These are phyloP conservation scores for Helostoma temminkii DNA, from an alignment of 2,797 vertebrate species.

Conservation along the genomic window DNA sequence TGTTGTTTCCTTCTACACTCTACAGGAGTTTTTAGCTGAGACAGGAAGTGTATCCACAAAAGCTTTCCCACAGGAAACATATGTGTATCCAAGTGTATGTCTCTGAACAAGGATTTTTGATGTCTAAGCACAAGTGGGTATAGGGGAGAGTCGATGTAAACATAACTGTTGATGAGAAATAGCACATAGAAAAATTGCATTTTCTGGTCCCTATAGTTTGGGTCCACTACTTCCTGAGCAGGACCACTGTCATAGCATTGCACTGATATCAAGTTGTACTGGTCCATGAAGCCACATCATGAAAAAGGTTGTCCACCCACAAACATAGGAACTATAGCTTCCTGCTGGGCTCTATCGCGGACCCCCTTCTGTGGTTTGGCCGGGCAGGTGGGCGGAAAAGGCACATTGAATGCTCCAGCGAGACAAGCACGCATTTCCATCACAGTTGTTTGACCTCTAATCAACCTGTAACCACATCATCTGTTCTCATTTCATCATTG, in stretches of 20 bases:
- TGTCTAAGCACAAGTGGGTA: constrained; percentile 39
- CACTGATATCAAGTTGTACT: constrained; percentile 34
- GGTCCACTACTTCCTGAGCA: constrained; percentile 27
- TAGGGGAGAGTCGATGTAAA: constrained; percentile 38
- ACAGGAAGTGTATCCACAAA: constrained; percentile 67
- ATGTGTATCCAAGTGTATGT: constrained; percentile 61
- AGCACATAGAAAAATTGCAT: constrained; percentile 38
- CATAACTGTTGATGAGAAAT: constrained; percentile 48
- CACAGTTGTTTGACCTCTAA: constrained; percentile 56
- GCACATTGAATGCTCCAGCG: constrained; percentile 42
- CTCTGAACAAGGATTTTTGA: constrained; percentile 57
- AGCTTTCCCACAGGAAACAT: constrained; percentile 63
- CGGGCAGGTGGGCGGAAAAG: constrained; percentile 50
- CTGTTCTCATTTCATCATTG: constrained; percentile 64
- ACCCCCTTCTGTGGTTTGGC: constrained; percentile 53
- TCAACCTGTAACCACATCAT: constrained; percentile 60
- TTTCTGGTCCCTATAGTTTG: constrained; percentile 20
- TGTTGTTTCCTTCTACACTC: constrained; percentile 65
- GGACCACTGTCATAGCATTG: constrained; percentile 34
- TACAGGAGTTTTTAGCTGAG: constrained; percentile 63
- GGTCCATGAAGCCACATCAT: too few species aligned
- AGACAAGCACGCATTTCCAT: constrained; percentile 51
- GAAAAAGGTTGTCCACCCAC: constrained; percentile 30
- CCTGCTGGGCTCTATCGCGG: constrained; percentile 29
- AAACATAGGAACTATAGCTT: constrained; percentile 56